Percentiles rank a stretch among this genome's conserved stretches.
Evolutionary conservation across 2,888 invertebrate species (phyloP).

Genomic region (Tuta absoluta): DNA sequence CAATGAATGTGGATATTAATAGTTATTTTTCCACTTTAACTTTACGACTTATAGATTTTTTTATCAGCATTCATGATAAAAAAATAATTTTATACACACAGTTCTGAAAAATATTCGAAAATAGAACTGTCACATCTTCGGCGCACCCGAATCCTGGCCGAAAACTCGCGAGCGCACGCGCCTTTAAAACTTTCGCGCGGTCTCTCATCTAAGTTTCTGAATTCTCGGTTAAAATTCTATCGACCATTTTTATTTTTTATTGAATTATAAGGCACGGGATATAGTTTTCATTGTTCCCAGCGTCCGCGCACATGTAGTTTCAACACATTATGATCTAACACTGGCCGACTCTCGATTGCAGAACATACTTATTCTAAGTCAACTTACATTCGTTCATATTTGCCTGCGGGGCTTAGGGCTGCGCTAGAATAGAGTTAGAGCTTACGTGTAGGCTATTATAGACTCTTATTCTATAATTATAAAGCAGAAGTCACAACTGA

Average conservation of each 20-base stretch:
- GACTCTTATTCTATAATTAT: slow-evolving; percentile 28
- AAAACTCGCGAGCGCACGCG: slow-evolving; percentile 28
- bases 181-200: slow-evolving; percentile 34
- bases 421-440: slow-evolving; percentile 56
- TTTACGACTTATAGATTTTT: slow-evolving; percentile 26
- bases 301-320: slow-evolving; percentile 78
- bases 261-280: slow-evolving; percentile 50
- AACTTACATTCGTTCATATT: slow-evolving; percentile 82
- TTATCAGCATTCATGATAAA: slow-evolving; percentile 7
- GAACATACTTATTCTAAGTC: slow-evolving; percentile 82
- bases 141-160: slow-evolving; percentile 30
- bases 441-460: slow-evolving; percentile 18
- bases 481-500: slow-evolving; percentile 5
- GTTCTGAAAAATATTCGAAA: slow-evolving; percentile 24
- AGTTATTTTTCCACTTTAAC: slow-evolving; percentile 41
- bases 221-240: slow-evolving; percentile 30
- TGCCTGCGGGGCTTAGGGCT: slow-evolving; percentile 80
- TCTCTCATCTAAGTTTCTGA: slow-evolving; percentile 35
- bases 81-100: slow-evolving; percentile 13
- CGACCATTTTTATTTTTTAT: slow-evolving; percentile 38
- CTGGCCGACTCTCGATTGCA: slow-evolving; percentile 79
- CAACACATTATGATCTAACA: slow-evolving; percentile 82
- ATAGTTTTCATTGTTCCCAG: slow-evolving; percentile 69
- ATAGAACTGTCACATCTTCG: slow-evolving; percentile 38
- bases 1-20: slow-evolving; percentile 41